Evolutionary conservation across 2,888 invertebrate genomes (phyloP).

Genomic region (Zeuzera pyrina): DNA sequence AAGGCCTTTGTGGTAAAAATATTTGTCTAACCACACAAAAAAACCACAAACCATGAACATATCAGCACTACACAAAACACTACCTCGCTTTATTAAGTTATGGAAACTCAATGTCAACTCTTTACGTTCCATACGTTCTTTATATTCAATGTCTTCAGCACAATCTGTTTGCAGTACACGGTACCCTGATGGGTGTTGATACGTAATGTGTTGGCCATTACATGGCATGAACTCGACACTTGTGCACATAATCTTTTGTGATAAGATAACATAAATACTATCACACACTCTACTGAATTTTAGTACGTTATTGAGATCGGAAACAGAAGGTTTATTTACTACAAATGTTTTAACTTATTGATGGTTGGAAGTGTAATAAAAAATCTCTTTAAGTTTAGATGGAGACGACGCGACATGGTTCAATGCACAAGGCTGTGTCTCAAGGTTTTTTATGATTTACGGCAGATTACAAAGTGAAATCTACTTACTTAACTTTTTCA

Average conservation of each 20-base stretch:
- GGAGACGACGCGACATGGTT: slow-evolving; percentile 20
- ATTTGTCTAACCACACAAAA: too few relatives aligned
- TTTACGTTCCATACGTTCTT: slow-evolving; percentile 54
- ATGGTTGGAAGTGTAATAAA: too few relatives aligned
- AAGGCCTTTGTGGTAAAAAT: too few relatives aligned
- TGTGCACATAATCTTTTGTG: slow-evolving; percentile 64
- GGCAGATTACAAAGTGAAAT: slow-evolving; percentile 13
- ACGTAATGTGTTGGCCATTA: slow-evolving; percentile 56
- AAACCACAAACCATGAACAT: too few relatives aligned
- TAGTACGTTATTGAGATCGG: too few relatives aligned
- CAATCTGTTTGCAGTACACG: slow-evolving; percentile 26
- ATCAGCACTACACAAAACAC: slow-evolving; percentile 20
- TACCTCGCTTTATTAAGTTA: slow-evolving; percentile 67
- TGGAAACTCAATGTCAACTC: slow-evolving; percentile 65
- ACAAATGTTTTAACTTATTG: too few relatives aligned
- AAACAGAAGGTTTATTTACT: too few relatives aligned
- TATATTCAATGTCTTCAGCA: slow-evolving; percentile 26
- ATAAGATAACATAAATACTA: slow-evolving; percentile 50
- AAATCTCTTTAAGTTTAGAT: slow-evolving; percentile 7
- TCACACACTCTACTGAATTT: too few relatives aligned
- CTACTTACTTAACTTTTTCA: slow-evolving; percentile 18
- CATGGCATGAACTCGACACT: slow-evolving; percentile 51
- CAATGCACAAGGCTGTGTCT: slow-evolving; percentile 25
- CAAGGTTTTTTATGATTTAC: slow-evolving; percentile 23
- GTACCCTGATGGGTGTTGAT: slow-evolving; percentile 43